Evolutionary conservation across 2,797 vertebrate genomes (phyloP), one percentile per base, ranked within the genome.

Genomic region (Cryptoprocta ferox): DNA sequence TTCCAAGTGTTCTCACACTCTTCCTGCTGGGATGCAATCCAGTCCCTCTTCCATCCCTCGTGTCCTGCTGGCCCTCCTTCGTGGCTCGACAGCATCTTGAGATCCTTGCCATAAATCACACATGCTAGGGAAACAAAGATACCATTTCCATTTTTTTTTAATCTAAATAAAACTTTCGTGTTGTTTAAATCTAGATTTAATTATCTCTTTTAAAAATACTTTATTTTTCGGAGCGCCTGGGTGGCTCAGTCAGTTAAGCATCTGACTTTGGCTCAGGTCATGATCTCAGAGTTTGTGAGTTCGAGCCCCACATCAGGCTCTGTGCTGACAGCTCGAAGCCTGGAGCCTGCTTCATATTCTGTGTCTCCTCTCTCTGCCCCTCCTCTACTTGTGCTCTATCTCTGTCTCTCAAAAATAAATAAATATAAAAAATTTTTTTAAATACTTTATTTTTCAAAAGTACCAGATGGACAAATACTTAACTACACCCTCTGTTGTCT

Each of bases 401-500:
- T n/a, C n/a, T n/a, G n/a, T n/a, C n/a, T n/a, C n/a, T n/a, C n/a
- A n/a, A n/a, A n/a, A n/a, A n/a, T n/a, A n/a, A n/a, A n/a, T n/a
- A n/a, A n/a, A n/a, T n/a, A n/a, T n/a, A n/a, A n/a, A n/a, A n/a
- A n/a, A n/a, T n/a, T n/a, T n/a, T n/a, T n/a, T n/a, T n/a, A 98
- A 92, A 87, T 19, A 48, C 26, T 65, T 61, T 88, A n/a, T 70
- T 91, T 92, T 85, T 53, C 75, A 24, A 86, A 97, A 91, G 50
- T 86, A 19, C 75, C 73, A 93, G 94, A 68, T 96, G 66, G 94
- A 70, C 59, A 97, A 59, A 96, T 95, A 95, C 59, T 93, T 96
- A 89, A 26, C 85, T n/a, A 48, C 16, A 53, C 3, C 16, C 32
- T 53, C 10, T 56, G 8, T 94, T 96, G 90, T 75, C 79, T 94